These are phyloP conservation scores for Ischnura elegans DNA, from an alignment of 2,888 invertebrate genomes.

Conservation along the genomic window DNA sequence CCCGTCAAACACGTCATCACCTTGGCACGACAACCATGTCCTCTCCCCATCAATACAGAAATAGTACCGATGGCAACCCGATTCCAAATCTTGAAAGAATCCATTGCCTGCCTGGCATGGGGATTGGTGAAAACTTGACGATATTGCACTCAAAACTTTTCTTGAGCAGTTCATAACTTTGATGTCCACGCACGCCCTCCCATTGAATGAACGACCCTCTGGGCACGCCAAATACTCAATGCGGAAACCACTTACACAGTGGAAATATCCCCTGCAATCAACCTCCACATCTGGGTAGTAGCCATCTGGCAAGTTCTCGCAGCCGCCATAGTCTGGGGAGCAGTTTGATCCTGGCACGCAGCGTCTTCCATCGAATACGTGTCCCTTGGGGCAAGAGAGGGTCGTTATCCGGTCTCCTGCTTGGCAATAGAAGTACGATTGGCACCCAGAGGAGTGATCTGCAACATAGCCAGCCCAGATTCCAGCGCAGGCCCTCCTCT, in stretches of 20 bases:
- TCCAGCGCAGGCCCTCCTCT: constrained; percentile 77
- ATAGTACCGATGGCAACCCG: constrained; percentile 80
- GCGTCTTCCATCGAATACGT: constrained; percentile 75
- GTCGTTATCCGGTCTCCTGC: constrained; percentile 74
- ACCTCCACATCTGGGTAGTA: constrained; percentile 73
- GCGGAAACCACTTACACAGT: constrained; percentile 72
- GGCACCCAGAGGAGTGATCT: constrained; percentile 80
- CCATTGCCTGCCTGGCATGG: constrained; percentile 79
- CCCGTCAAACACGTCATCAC: constrained; percentile 80
- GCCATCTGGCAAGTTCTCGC: constrained; percentile 74
- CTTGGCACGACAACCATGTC: constrained; percentile 79
- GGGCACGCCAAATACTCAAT: constrained; percentile 73
- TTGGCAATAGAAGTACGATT: constrained; percentile 79
- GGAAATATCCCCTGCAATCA: constrained; percentile 74
- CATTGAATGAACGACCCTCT: constrained; percentile 74
- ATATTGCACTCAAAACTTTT: neutral
- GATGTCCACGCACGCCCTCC: constrained; percentile 70
- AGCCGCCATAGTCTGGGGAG: constrained; percentile 75
- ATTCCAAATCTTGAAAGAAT: constrained; percentile 80
- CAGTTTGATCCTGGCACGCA: constrained; percentile 77
- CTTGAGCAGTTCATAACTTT: constrained; percentile 18
- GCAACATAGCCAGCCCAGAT: constrained; percentile 81
- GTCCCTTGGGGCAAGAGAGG: constrained; percentile 74
- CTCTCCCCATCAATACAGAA: constrained; percentile 81
- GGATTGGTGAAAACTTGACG: constrained; percentile 58